A percentile compares a stretch with the other conserved stretches of the same genome.
Evolutionary conservation across 1,140 invertebrate genomes (phyloP).

Genomic region (Drosophila novamexicana): DNA sequence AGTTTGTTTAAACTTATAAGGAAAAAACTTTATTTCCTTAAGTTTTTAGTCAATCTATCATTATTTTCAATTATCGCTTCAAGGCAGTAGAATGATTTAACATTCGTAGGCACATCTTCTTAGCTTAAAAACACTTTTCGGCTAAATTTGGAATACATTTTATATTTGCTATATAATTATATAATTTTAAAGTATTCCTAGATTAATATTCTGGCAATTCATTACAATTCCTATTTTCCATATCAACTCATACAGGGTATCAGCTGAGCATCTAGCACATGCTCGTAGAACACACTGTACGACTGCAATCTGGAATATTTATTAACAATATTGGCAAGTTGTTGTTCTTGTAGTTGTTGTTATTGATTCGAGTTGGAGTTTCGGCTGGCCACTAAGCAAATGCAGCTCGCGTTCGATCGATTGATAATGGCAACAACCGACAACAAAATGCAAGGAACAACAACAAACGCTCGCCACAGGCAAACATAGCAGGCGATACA

Average conservation of each 20-base stretch:
- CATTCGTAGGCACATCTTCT: too few relatives aligned
- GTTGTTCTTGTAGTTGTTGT: conserved; percentile 44
- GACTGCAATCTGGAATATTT: conserved; percentile 74
- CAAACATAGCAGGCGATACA: conserved; percentile 54
- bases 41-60: not conserved
- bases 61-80: not conserved
- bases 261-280: conserved; percentile 25
- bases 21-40: not conserved
- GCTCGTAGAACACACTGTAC: conserved; percentile 43
- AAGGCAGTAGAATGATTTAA: too few relatives aligned
- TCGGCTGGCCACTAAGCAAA: conserved; percentile 68
- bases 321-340: conserved; percentile 69
- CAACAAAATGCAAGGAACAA: conserved; percentile 33
- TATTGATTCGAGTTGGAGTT: conserved; percentile 51
- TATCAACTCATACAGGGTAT: conserved; percentile 29
- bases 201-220: not conserved
- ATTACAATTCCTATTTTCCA: not conserved
- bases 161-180: not conserved
- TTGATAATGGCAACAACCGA: conserved; percentile 73
- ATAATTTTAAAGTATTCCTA: not conserved
- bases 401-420: conserved; percentile 80
- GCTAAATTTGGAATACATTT: too few relatives aligned
- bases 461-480: conserved; percentile 61
- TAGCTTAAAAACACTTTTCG: too few relatives aligned
- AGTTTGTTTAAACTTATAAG: conserved; percentile 6